These are phyloP conservation scores for Aradophagus sp. DNA, from an alignment of 1,140 invertebrate species.

Conservation along the genomic window DNA sequence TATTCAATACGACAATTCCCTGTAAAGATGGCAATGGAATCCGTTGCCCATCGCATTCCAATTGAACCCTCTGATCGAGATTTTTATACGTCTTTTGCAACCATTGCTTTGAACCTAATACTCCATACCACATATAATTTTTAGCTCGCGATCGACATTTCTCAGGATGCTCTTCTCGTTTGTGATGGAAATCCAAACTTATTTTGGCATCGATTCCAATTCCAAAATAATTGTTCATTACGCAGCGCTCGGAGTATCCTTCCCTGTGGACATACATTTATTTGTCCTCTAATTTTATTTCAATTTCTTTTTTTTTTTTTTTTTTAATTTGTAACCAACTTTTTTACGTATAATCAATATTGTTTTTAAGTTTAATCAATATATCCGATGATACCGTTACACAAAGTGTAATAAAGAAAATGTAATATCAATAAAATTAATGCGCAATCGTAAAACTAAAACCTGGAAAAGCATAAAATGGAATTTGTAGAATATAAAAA, in stretches of 20 bases:
- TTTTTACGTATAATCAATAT: too few species aligned
- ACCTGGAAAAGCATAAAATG: too few species aligned
- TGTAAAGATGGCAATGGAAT: slow-evolving; percentile 95
- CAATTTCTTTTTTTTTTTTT: too few species aligned
- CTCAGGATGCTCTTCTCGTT: slow-evolving; percentile 97
- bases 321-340: too few species aligned
- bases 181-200: slow-evolving; percentile 97
- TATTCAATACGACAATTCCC: slow-evolving; percentile 97
- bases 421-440: too few species aligned
- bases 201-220: slow-evolving; percentile 99
- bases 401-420: too few species aligned
- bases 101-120: slow-evolving; percentile 94
- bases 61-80: slow-evolving; percentile 93
- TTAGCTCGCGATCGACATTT: slow-evolving; percentile 95
- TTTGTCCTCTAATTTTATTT: too few species aligned
- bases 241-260: slow-evolving; percentile 94
- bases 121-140: slow-evolving; percentile 98
- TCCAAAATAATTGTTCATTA: slow-evolving; percentile 99
- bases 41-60: slow-evolving; percentile 93
- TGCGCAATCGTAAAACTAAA: too few species aligned
- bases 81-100: slow-evolving; percentile 95
- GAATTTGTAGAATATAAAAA: too few species aligned
- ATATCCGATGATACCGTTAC: too few species aligned
- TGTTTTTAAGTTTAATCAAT: too few species aligned
- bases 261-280: slow-evolving; percentile 75